phyloP scores from a whole-genome alignment of 2,888 invertebrate genomes.

The Phasia obesa region DNA sequence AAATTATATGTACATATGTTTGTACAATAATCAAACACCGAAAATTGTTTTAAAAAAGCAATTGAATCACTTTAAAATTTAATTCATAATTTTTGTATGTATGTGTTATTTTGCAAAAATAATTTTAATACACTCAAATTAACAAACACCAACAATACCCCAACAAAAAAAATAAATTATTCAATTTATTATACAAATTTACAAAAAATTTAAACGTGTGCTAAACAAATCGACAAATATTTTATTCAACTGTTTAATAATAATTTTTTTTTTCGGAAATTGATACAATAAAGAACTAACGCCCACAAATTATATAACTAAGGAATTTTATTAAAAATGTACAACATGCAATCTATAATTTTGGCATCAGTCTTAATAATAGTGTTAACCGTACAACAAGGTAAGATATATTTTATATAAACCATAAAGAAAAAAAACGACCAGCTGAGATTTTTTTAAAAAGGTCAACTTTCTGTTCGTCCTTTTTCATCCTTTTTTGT shows the following conservation, averaged over 20 bases:
- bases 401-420: conserved; percentile 73
- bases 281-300: conserved; percentile 16
- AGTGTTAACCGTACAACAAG: conserved; percentile 82
- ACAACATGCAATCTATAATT: conserved; percentile 80
- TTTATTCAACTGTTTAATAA: conserved; percentile 7
- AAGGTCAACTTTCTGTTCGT: conserved; percentile 40
- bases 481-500: neutral
- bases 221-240: neutral
- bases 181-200: conserved; percentile 34
- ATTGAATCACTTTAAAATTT: conserved; percentile 33
- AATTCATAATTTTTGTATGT: conserved; percentile 23
- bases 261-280: conserved; percentile 16
- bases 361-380: conserved; percentile 81
- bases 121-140: conserved; percentile 24
- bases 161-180: conserved; percentile 34
- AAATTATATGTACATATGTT: conserved; percentile 27
- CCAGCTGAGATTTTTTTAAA: conserved; percentile 23
- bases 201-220: conserved; percentile 33
- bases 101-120: conserved; percentile 4
- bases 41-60: conserved; percentile 20
- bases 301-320: conserved; percentile 39
- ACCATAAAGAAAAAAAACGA: neutral
- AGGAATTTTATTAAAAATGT: conserved; percentile 56
- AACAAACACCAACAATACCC: neutral
- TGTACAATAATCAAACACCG: neutral